These are phyloP conservation scores for Oreochromis grahami DNA, from an alignment of 2,797 vertebrate genomes.

Conservation along the genomic window DNA sequence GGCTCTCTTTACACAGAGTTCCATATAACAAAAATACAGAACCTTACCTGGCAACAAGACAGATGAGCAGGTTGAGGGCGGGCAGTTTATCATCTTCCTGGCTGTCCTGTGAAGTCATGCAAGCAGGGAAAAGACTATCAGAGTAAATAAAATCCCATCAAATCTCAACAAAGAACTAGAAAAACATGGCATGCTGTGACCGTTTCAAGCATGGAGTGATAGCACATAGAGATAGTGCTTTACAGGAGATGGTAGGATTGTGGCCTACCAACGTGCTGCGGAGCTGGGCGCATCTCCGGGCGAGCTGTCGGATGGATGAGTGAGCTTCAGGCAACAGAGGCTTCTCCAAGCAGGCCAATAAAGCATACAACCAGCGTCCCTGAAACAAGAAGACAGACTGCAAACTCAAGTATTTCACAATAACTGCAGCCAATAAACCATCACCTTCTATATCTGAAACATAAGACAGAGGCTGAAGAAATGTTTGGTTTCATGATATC, in stretches of 20 bases:
- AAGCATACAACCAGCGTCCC: slow-evolving; percentile 92
- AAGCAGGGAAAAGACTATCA: neutral
- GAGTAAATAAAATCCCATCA: neutral
- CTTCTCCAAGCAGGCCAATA: slow-evolving; percentile 94
- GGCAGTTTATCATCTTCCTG: slow-evolving; percentile 88
- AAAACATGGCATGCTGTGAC: neutral
- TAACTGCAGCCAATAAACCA: neutral
- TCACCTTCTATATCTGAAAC: neutral
- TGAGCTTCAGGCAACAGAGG: slow-evolving; percentile 95
- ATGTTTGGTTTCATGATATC: neutral
- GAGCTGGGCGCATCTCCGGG: slow-evolving; percentile 90
- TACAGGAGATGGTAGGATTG: neutral
- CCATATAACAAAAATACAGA: neutral
- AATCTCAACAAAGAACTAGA: neutral
- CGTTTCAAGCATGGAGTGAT: neutral
- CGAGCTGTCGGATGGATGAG: slow-evolving; percentile 93
- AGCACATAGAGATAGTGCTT: neutral
- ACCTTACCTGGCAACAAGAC: slow-evolving; percentile 90
- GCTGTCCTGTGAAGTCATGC: slow-evolving; percentile 75
- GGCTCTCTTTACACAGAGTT: neutral
- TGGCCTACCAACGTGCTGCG: slow-evolving; percentile 70
- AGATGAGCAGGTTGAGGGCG: slow-evolving; percentile 94
- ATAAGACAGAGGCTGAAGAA: neutral
- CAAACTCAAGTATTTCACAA: neutral
- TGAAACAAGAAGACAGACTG: slow-evolving; percentile 33